A percentile compares a stretch with the other conserved stretches of the same genome.
Evolutionary conservation across 2,113 vertebrate genomes (phyloP).

Genomic region (Oreotrochilus melanogaster): DNA sequence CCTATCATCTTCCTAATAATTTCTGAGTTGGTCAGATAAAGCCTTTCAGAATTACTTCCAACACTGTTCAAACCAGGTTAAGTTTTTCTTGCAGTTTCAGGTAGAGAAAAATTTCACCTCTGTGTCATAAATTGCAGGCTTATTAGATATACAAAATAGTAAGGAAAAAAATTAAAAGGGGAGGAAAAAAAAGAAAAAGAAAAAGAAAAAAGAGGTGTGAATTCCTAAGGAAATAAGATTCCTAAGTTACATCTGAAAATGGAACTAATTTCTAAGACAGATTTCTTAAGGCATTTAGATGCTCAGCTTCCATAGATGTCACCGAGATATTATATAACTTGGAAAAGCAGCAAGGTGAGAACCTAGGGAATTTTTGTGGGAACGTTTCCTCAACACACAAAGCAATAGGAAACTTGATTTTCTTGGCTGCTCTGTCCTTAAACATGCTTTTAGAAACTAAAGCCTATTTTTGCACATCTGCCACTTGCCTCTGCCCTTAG

Average conservation of each 20-base stretch:
- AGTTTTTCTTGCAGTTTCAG: not conserved
- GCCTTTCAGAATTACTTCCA: not conserved
- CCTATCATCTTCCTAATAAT: not conserved
- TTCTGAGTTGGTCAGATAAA: not conserved
- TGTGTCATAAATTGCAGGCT: not conserved
- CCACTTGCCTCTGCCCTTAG: not conserved
- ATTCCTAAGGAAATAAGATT: not conserved
- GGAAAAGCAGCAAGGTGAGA: not conserved
- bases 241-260: not conserved
- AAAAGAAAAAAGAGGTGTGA: no score
- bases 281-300: not conserved
- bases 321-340: not conserved
- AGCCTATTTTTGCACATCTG: not conserved
- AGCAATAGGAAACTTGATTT: not conserved
- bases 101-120: not conserved
- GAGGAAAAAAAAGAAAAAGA: no score
- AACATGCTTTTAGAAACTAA: not conserved
- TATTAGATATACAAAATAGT: not conserved
- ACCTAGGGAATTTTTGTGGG: not conserved
- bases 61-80: not conserved
- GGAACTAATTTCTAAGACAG: not conserved
- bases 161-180: no score
- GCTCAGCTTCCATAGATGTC: not conserved
- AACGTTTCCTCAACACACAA: not conserved
- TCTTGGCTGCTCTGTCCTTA: not conserved